A percentile compares a stretch with the other conserved stretches of the same genome.
Evolutionary conservation across 2,113 vertebrate genomes (phyloP).

Genomic region (Pipra filicauda): DNA sequence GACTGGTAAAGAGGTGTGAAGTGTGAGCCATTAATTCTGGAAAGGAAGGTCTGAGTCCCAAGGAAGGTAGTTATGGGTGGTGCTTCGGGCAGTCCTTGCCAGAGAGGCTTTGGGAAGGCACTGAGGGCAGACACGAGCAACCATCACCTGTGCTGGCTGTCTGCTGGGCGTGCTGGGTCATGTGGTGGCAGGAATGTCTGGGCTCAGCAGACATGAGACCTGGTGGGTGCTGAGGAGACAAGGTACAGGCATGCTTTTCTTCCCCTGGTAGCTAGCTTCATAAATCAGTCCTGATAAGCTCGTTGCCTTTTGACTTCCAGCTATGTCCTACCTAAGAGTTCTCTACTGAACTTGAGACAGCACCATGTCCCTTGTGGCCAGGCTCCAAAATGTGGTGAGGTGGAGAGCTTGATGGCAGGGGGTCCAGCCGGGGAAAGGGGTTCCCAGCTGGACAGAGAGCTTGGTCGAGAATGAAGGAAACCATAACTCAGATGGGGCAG

Average conservation of each 20-base stretch:
- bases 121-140: accelerated
- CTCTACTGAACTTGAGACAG: not conserved
- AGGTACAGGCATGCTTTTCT: not conserved
- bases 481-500: not conserved
- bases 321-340: not conserved
- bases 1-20: not conserved
- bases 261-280: not conserved
- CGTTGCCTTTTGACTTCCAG: not conserved
- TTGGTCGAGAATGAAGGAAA: not conserved
- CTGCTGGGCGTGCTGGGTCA: not conserved
- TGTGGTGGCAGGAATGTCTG: not conserved
- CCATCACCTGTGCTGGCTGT: not conserved
- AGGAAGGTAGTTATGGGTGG: not conserved
- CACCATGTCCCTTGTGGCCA: not conserved
- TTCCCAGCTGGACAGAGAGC: not conserved
- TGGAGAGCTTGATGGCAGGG: not conserved
- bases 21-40: not conserved
- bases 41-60: not conserved
- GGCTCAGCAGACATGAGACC: not conserved
- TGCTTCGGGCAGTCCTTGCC: not conserved
- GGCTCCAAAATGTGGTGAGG: accelerated
- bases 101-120: not conserved
- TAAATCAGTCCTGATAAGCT: not conserved
- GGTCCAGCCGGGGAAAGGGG: not conserved
- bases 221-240: accelerated